Conservation (phyloP, 2,113 vertebrate species). For the Malurus melanocephalus region DNA sequence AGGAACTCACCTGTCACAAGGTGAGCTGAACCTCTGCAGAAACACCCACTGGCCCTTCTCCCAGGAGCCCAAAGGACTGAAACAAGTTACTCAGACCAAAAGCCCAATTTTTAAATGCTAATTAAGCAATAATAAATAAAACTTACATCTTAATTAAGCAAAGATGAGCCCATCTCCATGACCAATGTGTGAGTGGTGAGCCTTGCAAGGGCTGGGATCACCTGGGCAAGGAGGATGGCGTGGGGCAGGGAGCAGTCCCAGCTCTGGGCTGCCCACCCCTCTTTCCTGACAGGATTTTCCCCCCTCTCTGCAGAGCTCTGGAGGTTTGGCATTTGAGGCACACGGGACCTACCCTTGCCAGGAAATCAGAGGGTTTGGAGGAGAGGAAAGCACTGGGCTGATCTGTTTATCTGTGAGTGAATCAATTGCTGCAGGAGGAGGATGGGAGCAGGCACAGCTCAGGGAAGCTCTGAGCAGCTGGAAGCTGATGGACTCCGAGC, state of each 20-base stretch:
- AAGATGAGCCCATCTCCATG: background rate
- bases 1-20: background rate
- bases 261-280: background rate
- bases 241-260: background rate
- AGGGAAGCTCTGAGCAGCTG: background rate
- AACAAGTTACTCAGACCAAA: background rate
- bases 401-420: background rate
- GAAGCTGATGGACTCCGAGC: background rate
- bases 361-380: background rate
- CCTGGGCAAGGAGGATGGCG: background rate
- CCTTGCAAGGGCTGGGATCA: background rate
- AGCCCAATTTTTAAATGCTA: background rate
- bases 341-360: background rate
- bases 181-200: background rate
- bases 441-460: background rate
- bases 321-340: background rate
- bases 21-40: background rate
- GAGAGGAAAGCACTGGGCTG: background rate
- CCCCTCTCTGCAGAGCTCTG: background rate
- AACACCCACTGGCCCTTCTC: background rate
- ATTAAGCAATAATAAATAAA: no score
- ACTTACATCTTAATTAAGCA: no score
- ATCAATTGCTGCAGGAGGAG: background rate
- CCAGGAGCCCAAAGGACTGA: background rate
- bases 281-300: background rate